phyloP scores from a whole-genome alignment of 1,140 invertebrate species.

The Drosophila simulans region DNA sequence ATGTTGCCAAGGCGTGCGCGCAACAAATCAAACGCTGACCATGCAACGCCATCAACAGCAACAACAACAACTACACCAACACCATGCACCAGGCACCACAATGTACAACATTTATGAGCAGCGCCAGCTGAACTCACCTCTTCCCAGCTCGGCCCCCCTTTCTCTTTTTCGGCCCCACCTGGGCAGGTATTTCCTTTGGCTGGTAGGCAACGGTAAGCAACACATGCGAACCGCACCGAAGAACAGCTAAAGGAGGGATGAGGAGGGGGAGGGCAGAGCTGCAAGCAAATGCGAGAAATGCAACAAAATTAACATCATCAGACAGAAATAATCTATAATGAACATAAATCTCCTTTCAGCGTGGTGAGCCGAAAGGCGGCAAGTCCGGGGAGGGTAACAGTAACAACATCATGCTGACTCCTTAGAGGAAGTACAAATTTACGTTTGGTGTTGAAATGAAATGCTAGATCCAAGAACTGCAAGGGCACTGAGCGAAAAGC shows the following conservation, averaged over 20 bases:
- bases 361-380: neutral
- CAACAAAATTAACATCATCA: slow-evolving; percentile 84
- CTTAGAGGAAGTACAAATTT: slow-evolving; percentile 80
- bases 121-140: slow-evolving; percentile 41
- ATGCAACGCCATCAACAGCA: slow-evolving; percentile 60
- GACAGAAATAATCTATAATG: slow-evolving; percentile 84
- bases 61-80: slow-evolving; percentile 18
- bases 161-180: slow-evolving; percentile 46
- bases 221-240: slow-evolving; percentile 1
- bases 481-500: slow-evolving; percentile 21
- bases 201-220: slow-evolving; percentile 29
- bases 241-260: slow-evolving; percentile 6
- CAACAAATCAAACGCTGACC: slow-evolving; percentile 76
- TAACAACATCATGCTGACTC: slow-evolving; percentile 55
- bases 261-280: slow-evolving; percentile 19
- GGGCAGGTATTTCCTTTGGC: slow-evolving; percentile 51
- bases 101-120: slow-evolving; percentile 65
- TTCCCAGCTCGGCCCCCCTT: neutral
- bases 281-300: slow-evolving; percentile 81
- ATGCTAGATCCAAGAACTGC: slow-evolving; percentile 54
- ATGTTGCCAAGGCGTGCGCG: slow-evolving; percentile 70
- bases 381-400: neutral
- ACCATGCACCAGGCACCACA: slow-evolving; percentile 39
- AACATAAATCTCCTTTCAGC: slow-evolving; percentile 81
- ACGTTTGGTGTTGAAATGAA: slow-evolving; percentile 82